Conservation (phyloP, 2,113 vertebrate genomes). For the Morone saxatilis region DNA sequence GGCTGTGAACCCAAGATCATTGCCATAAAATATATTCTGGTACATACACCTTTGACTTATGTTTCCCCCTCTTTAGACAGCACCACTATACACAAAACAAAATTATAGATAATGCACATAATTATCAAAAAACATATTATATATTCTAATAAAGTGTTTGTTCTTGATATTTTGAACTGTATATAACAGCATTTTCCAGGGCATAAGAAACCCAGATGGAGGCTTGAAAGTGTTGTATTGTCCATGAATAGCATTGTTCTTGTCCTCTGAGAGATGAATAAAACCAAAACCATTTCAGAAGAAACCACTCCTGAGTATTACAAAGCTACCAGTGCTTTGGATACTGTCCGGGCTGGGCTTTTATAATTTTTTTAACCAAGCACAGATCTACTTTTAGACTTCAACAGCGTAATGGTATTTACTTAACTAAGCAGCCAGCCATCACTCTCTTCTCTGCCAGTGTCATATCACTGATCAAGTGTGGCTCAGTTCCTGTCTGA, state of each 20-base stretch:
- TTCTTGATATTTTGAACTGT: slow-evolving; percentile 18
- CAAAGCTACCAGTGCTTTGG: slow-evolving; percentile 59
- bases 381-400: slow-evolving; percentile 74
- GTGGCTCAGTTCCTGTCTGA: slow-evolving; percentile 71
- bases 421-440: slow-evolving; percentile 73
- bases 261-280: slow-evolving; percentile 53
- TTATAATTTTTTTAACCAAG: slow-evolving; percentile 47
- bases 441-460: slow-evolving; percentile 67
- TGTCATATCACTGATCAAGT: slow-evolving; percentile 76
- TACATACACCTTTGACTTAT: background rate
- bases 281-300: slow-evolving; percentile 56
- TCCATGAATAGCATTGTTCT: slow-evolving; percentile 65
- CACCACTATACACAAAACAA: background rate
- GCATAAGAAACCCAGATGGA: slow-evolving; percentile 66
- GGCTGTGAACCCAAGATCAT: background rate
- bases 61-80: background rate
- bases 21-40: slow-evolving; percentile 9
- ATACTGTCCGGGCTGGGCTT: slow-evolving; percentile 48
- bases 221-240: slow-evolving; percentile 57
- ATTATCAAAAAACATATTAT: background rate
- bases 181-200: slow-evolving; percentile 11
- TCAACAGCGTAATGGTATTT: slow-evolving; percentile 68
- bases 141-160: slow-evolving; percentile 8
- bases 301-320: slow-evolving; percentile 50
- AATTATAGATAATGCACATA: background rate